phyloP scores from a whole-genome alignment of 2,797 vertebrate species.

The Acanthopagrus latus region DNA sequence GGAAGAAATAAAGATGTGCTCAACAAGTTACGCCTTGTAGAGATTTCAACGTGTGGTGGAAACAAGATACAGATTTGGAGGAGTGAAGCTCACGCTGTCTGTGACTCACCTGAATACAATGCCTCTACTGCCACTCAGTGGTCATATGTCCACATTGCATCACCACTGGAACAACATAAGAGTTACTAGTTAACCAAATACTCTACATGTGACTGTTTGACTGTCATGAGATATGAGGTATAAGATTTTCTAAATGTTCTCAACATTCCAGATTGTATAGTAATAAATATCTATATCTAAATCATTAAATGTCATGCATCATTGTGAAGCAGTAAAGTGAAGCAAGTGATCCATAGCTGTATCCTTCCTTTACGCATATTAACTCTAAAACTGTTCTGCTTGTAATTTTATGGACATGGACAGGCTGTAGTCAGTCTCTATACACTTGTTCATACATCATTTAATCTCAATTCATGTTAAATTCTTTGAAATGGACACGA shows the following conservation, averaged over 20 bases:
- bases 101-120: slow-evolving; percentile 1
- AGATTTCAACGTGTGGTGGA: slow-evolving; percentile 17
- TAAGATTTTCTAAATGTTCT: neutral
- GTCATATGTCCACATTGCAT: slow-evolving; percentile 51
- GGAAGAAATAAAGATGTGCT: slow-evolving; percentile 19
- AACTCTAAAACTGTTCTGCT: too few relatives aligned
- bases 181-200: neutral
- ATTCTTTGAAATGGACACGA: too few relatives aligned
- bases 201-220: neutral
- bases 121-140: slow-evolving; percentile 70
- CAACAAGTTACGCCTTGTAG: slow-evolving; percentile 10
- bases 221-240: neutral
- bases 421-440: too few relatives aligned
- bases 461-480: too few relatives aligned
- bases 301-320: too few relatives aligned
- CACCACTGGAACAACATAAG: neutral
- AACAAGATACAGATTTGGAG: slow-evolving; percentile 8
- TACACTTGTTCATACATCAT: too few relatives aligned
- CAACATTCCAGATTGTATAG: neutral
- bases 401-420: too few relatives aligned
- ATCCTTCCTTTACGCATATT: too few relatives aligned
- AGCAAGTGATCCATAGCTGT: too few relatives aligned
- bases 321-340: too few relatives aligned
- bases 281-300: too few relatives aligned
- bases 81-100: neutral